Conservation (phyloP, 2,113 vertebrate genomes). For the Urocitellus parryii region DNA sequence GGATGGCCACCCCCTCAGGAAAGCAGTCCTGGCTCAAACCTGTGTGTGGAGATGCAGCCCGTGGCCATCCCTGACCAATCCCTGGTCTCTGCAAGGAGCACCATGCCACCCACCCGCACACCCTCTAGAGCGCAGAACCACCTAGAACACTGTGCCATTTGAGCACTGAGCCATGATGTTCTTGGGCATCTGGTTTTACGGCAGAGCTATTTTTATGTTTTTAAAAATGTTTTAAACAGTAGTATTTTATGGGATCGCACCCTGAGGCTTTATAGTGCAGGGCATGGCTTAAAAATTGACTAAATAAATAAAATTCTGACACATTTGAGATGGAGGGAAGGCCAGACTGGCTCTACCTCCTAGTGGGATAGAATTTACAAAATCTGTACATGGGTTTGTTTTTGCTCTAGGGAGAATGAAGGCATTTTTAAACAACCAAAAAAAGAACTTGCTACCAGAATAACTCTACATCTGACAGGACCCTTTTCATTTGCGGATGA, state of each 20-base stretch:
- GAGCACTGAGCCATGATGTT: neutral
- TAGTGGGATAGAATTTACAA: neutral
- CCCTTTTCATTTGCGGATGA: neutral
- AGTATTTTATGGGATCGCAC: constrained; percentile 48
- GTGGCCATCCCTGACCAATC: neutral
- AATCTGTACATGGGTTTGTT: neutral
- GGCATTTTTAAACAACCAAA: neutral
- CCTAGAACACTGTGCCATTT: accelerated
- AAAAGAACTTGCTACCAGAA: neutral
- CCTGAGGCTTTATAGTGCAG: constrained; percentile 10
- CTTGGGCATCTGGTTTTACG: neutral
- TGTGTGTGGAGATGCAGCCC: neutral
- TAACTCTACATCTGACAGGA: no score
- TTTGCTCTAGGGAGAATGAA: constrained; percentile 10
- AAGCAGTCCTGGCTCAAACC: no score
- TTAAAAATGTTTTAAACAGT: constrained; percentile 43
- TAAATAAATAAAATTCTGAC: constrained; percentile 59
- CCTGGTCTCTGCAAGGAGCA: neutral
- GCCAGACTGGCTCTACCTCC: neutral
- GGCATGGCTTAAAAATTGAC: constrained; percentile 49
- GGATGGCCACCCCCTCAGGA: neutral
- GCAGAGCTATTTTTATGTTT: constrained; percentile 63
- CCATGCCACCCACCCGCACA: neutral
- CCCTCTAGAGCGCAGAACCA: neutral
- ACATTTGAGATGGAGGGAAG: neutral